Evolutionary conservation across 2,888 invertebrate species (phyloP), one percentile per base, ranked within the genome.

Genomic region (Prostheceraeus crozeri): DNA sequence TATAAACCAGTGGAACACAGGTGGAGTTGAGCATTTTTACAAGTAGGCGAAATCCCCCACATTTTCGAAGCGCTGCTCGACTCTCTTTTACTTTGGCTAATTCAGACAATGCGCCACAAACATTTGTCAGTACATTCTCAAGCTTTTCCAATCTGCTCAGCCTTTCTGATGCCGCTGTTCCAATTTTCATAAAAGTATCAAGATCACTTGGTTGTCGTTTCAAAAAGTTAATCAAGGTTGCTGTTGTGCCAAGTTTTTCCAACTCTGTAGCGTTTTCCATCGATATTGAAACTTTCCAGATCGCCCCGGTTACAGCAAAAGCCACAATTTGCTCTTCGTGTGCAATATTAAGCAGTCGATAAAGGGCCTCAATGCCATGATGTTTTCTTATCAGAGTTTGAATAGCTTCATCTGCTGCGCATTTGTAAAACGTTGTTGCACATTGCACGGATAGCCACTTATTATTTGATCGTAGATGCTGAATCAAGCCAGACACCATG

Each of bases 271-370:
- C 86, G 72, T 89, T 90, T 60, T 84, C 84, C 1, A 84, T 82
- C 65, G 85, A 84, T 59, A 84, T 84, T 2, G 90, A 86, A 70
- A 89, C 89, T 79, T 90, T 90, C 91, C 91, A 93, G 64, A 93
- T 83, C 8, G 89, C 91, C 0, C 93, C 91, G 0, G 89, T 90
- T 0, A 87, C 86, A 0, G 89, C 87, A 1, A 74, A 72, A 65
- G 91, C 72, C 3, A 91, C 76, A 1, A 83, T 82, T 68, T 87
- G 87, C 64, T 84, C 81, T 19, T 74, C 73, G 46, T 82, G 81
- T 14, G 84, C 84, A n/a, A 40, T 14, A 65, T 82, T 82, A 4
- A 87, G 83, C 60, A 89, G 83, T 48, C 80, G 79, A 1, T 90
- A 86, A 3, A 93, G 76, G 0, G 89, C 84, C 70, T 89, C 89